Evolutionary conservation across 1,140 invertebrate genomes (phyloP), one percentile per base, ranked within the genome.

Genomic region (Palaemon carinicauda): DNA sequence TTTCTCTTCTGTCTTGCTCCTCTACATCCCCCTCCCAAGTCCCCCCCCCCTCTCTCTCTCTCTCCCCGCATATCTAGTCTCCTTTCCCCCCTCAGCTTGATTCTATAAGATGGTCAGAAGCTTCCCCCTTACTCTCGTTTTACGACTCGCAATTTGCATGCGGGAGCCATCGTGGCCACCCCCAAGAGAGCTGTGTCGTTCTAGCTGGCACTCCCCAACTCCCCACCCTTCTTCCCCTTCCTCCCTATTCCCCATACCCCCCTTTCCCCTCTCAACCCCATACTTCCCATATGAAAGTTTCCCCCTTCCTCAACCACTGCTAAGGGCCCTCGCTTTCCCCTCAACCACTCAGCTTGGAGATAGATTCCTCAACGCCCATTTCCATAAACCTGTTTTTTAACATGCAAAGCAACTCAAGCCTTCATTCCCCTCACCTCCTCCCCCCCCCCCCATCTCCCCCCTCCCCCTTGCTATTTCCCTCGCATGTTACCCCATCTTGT

Each of bases 141-240:
- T 80, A 80, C 78, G 78, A 80, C 78, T n/a, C 56, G 27, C 78
- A 80, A 80, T 80, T 80, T 80, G 78, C 78, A 80, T 80, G 53
- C 24, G n/a, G 78, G 78, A 80, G 50, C 78, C 52, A 80, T 80
- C 78, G 53, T 56, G 78, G 33, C 65, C 31, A 41, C 41, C 41
- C 41, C 41, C 41, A 41, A 41, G 21, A 69, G 65, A 65, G 29
- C 21, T 15, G 10, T 27, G 12, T 10, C 65, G 24, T 31, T 21
- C 65, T 31, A 15, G 24, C 12, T 69, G 65, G 29, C 65, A 27
- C 65, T 17, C 65, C 65, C 24, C 65, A 41, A 31, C 21, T 21
- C n/a, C 65, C 29, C 65, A 27, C 65, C 65, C 65, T 21, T 21
- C 24, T 31, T 15, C 65, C 4, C 4, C n/a, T 31, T 69, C 21